phyloP scores from a whole-genome alignment of 2,888 invertebrate species.

The Apantesis nais region DNA sequence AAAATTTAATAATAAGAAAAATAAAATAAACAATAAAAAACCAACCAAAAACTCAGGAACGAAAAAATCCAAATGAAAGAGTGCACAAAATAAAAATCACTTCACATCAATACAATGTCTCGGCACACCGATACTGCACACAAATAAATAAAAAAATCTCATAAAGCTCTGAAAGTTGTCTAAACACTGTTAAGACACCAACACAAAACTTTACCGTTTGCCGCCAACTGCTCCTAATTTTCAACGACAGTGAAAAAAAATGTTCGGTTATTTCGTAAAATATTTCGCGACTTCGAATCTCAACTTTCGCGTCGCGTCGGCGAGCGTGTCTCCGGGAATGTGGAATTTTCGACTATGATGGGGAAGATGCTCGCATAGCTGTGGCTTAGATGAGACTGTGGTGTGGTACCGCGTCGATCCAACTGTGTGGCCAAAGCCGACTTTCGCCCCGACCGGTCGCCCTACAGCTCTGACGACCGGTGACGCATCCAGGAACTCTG shows the following conservation, averaged over 20 bases:
- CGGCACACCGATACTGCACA: constrained; percentile 74
- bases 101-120: constrained; percentile 78
- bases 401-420: constrained; percentile 75
- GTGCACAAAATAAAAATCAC: constrained; percentile 82
- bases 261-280: constrained; percentile 50
- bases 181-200: constrained; percentile 73
- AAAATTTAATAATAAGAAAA: constrained; percentile 39
- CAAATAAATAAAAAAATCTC: constrained; percentile 68
- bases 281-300: constrained; percentile 60
- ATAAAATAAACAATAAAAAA: constrained; percentile 65
- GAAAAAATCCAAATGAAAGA: constrained; percentile 81
- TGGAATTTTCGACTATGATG: constrained; percentile 80
- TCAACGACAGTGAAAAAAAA: constrained; percentile 56
- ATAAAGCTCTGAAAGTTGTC: constrained; percentile 75
- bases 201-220: constrained; percentile 83
- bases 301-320: constrained; percentile 73
- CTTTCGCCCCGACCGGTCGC: constrained; percentile 85
- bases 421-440: constrained; percentile 78
- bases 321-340: constrained; percentile 71
- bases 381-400: constrained; percentile 85
- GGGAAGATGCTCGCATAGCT: constrained; percentile 85
- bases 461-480: constrained; percentile 78
- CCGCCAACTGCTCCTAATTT: constrained; percentile 76
- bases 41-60: constrained; percentile 82
- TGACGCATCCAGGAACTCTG: constrained; percentile 81